A percentile compares a stretch with the other conserved stretches of the same genome.
Evolutionary conservation across 1,140 invertebrate species (phyloP).

Genomic region (Lepidurus couesii): DNA sequence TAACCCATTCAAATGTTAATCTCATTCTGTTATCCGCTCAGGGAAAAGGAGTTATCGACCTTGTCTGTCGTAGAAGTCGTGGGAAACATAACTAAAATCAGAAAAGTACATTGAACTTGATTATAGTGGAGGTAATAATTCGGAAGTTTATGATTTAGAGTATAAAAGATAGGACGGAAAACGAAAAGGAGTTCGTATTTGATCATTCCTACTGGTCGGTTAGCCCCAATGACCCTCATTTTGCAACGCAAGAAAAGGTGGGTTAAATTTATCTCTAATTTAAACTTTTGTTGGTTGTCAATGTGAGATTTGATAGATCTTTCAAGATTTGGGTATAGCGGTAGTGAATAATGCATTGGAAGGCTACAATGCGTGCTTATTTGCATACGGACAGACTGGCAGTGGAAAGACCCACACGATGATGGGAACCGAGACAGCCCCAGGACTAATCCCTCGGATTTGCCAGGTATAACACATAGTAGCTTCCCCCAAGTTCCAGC

Average conservation of each 20-base stretch:
- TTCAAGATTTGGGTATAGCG: slow-evolving; percentile 78
- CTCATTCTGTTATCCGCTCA: neutral
- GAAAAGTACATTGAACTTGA: neutral
- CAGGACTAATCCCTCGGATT: slow-evolving; percentile 80
- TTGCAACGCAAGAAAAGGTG: neutral
- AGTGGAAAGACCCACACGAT: slow-evolving; percentile 97
- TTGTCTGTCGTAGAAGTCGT: neutral
- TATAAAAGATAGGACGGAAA: neutral
- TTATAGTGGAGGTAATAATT: neutral
- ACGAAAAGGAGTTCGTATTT: neutral
- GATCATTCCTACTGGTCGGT: neutral
- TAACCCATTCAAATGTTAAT: neutral
- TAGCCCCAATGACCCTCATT: neutral
- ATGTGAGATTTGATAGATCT: slow-evolving; percentile 55
- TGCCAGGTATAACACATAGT: slow-evolving; percentile 54
- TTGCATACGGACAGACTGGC: slow-evolving; percentile 91
- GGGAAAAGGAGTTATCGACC: neutral
- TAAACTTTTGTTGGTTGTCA: neutral
- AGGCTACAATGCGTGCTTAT: slow-evolving; percentile 96
- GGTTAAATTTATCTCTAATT: neutral
- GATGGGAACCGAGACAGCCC: slow-evolving; percentile 74
- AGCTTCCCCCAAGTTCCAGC: too few relatives aligned
- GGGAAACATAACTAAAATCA: neutral
- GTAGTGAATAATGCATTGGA: slow-evolving; percentile 90
- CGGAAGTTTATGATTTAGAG: neutral